phyloP scores from a whole-genome alignment of 2,113 vertebrate species.

The Prunella fulvescens region DNA sequence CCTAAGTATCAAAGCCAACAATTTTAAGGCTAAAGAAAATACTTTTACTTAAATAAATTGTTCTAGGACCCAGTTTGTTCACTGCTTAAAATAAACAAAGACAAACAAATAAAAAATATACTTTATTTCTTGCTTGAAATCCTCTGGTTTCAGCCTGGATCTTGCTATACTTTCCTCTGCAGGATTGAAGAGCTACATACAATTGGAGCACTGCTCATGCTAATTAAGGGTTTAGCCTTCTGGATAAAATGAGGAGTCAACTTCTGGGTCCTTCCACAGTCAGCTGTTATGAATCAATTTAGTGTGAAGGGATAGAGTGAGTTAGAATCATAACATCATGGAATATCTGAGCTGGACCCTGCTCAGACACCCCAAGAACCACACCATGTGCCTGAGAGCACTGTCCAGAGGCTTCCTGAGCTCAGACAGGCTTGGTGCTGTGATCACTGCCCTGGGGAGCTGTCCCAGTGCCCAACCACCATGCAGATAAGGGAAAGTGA shows the following conservation, averaged over 20 bases:
- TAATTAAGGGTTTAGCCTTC: neutral
- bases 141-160: neutral
- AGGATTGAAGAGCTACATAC: neutral
- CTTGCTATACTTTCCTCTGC: neutral
- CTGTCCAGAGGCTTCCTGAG: neutral
- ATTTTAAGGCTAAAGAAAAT: neutral
- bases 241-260: neutral
- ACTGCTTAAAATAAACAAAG: neutral
- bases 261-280: neutral
- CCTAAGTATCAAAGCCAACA: neutral
- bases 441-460: neutral
- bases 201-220: neutral
- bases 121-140: neutral
- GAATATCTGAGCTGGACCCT: neutral
- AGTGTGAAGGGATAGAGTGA: neutral
- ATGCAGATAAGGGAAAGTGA: neutral
- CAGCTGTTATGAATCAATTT: neutral
- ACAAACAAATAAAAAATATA: neutral
- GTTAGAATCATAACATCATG: neutral
- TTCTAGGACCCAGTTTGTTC: neutral
- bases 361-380: neutral
- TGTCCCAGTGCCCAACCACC: neutral
- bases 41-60: neutral
- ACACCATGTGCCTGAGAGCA: neutral
- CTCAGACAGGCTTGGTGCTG: neutral